Evolutionary conservation across 92 coral and sea anemone species (phyloP), one percentile per base, ranked within the genome.

Genomic region (Phymanthus crucifer): DNA sequence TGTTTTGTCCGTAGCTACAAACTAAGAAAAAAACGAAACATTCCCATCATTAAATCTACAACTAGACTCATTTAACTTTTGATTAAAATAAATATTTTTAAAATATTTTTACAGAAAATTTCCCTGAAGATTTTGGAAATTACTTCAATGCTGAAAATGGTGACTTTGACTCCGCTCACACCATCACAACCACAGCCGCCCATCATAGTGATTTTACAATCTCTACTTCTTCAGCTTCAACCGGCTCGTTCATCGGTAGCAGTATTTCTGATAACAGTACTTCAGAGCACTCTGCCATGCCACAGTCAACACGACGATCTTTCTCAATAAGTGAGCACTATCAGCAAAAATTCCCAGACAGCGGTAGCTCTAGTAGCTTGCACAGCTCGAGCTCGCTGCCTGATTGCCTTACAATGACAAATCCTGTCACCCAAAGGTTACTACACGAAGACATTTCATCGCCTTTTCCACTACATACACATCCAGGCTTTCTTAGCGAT

Each of bases 191-290:
- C 6, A 26, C 29, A 29, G 17, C 12, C 66, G 16, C 14, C 78
- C 56, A 71, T 19, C 38, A 64, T 32, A 4, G 17, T 21, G 81
- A 77, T 26, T 61, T 61, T 34, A 77, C 67, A 32, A 61, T 72
- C 54, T 77, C 81, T 31, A 70, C 68, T 4, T 77, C 81, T 33
- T 61, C 81, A 0, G 68, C 81, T 23, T 77, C 81, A 13, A 64
- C 81, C 16, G 72, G 72, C 13, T 77, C 81, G 56, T 75, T 31
- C 54, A 68, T 54, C 2, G 79, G 35, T 40, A 75, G 75, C 35
- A 32, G 26, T 71, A 71, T 52, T 40, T 33, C 79, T 19, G 70
- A 75, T n/a, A 56, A 19, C 54, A 31, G 50, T 75, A 34, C 50
- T 4, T 52, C 79, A 13, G 79, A 66, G 65, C 35, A 75, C 47